A percentile compares a stretch with the other conserved stretches of the same genome.
Conservation (phyloP, 2,888 invertebrate genomes). For the Stratiomys singularior region DNA sequence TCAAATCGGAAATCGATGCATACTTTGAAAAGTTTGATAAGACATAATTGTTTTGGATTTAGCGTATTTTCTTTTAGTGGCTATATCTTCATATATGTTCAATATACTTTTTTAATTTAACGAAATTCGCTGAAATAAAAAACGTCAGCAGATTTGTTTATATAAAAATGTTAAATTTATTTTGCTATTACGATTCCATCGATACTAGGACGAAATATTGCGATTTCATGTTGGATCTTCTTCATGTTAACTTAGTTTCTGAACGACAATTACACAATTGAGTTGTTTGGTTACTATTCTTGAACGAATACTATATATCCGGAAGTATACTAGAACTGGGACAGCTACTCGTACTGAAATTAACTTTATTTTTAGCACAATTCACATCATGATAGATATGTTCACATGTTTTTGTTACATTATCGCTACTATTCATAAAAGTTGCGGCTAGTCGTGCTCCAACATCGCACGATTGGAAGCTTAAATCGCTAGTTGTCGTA, state of each 20-base stretch:
- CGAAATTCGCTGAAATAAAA: no score
- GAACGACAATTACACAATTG: constrained; percentile 4
- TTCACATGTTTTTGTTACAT: constrained; percentile 60
- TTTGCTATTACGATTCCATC: constrained; percentile 10
- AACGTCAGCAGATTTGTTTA: not conserved
- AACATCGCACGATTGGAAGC: constrained; percentile 55
- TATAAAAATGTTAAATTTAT: constrained; percentile 43
- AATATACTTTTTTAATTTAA: no score
- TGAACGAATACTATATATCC: constrained; percentile 49
- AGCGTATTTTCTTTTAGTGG: no score
- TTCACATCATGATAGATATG: constrained; percentile 64
- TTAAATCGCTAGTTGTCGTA: constrained; percentile 62
- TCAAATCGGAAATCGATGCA: no score
- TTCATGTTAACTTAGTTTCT: constrained; percentile 36
- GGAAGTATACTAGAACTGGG: constrained; percentile 48
- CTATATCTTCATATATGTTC: no score
- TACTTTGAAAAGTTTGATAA: no score
- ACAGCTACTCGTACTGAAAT: constrained; percentile 48
- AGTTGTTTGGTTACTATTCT: constrained; percentile 18
- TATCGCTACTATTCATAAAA: constrained; percentile 61
- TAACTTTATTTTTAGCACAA: constrained; percentile 64
- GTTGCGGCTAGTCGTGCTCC: constrained; percentile 49
- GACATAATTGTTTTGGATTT: no score
- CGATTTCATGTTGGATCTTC: constrained; percentile 15
- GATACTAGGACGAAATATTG: constrained; percentile 32